Base-by-base conservation (phyloP, 53 echinoderm and acorn worm genomes). In the Antedon mediterranea region DNA sequence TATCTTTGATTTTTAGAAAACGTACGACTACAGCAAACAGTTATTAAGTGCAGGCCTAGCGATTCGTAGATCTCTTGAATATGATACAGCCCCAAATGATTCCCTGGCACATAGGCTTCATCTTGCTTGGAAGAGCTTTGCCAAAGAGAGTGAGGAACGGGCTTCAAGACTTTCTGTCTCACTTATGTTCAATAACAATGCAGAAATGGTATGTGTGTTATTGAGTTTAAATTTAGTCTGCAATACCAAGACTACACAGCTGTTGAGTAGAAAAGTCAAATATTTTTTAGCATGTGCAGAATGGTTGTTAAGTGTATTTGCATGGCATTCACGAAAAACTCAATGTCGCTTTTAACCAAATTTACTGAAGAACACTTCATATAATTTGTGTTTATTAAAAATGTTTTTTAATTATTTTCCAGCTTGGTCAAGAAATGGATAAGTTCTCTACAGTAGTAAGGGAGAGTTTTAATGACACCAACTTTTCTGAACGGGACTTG, bases 131-230 rank as follows among this genome's bases (percentile, higher is more conserved):
- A 86, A 84, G 43, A 83, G 85, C 80, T 95, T 95, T 78, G 86
- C 86, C 33, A 89, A 89, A 73, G 92, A 83, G 29, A 77, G 92
- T 3, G 87, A 80, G 0, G 95, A 95, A 77, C 83, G 92, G 71
- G 79, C 95, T 0, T 92, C 91, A 34, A 87, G 95, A 74, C 86
- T 95, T 32, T 92, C 95, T 11, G 95, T 95, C 71, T 95, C 95
- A 0, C 87, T 84, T 74, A 89, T 91, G 89, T 95, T 95, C 78
- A 91, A 92, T 80, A 71, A 84, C 76, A 95, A 92, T 82, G 80
- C 91, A 37, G 95, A 95, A 34, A 87, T 81, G 85, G 95, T 92
- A 83, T 0, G 78, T 27, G n/a, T n/a, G n/a, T n/a, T n/a, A n/a
- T n/a, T n/a, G n/a, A 57, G 11, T 57, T n/a, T n/a, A n/a, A n/a